Evolutionary conservation across 30 jellyfish, hydroid and myxozoan genomes (phyloP).

Genomic region (Turritopsis rubra): DNA sequence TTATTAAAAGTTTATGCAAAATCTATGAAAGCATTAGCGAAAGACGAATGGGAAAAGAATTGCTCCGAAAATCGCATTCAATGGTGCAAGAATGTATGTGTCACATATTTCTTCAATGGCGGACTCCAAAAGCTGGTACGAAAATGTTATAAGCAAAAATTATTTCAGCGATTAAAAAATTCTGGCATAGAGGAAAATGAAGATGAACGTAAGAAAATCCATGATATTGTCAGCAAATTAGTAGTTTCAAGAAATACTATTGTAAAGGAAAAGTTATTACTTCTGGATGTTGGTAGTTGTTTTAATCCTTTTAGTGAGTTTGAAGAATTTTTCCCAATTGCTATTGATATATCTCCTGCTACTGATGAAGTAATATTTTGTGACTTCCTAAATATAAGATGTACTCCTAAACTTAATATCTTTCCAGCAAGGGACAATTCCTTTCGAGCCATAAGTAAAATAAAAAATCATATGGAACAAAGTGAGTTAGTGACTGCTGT

Average conservation of each 20-base stretch:
- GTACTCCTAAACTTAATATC: background rate
- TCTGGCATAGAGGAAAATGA: constrained; percentile 16
- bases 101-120: constrained; percentile 48
- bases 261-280: constrained; percentile 11
- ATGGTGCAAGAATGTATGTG: constrained; percentile 52
- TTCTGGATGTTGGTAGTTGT: constrained; percentile 93
- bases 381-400: background rate
- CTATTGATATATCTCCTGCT: constrained; percentile 79
- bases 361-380: constrained; percentile 31
- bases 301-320: constrained; percentile 58
- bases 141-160: constrained; percentile 28
- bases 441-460: background rate
- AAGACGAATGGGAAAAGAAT: constrained; percentile 39
- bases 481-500: constrained; percentile 22
- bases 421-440: background rate
- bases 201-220: constrained; percentile 1
- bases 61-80: constrained; percentile 49
- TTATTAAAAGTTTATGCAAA: constrained; percentile 39
- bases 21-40: constrained; percentile 69
- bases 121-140: constrained; percentile 38
- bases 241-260: background rate
- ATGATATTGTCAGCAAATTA: background rate
- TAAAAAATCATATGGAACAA: background rate
- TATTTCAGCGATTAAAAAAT: constrained; percentile 17
- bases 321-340: constrained; percentile 38